Evolutionary conservation across 2,113 vertebrate species (phyloP), one percentile per base, ranked within the genome.

Genomic region (Clinocottus analis): DNA sequence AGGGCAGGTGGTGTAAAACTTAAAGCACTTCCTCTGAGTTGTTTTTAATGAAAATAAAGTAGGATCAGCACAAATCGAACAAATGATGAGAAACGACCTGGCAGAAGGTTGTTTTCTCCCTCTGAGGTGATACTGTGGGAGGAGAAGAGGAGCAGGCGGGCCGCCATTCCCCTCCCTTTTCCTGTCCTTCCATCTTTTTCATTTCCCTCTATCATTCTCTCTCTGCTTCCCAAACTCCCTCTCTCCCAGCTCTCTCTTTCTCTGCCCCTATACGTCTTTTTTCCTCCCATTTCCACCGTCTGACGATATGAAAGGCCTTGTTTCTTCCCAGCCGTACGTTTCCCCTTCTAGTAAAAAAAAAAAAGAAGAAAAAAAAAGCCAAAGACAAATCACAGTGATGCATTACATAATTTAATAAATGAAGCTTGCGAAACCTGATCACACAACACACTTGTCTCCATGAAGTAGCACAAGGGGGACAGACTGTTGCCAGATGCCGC

Each of bases 401-500:
- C 79, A 87, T 89, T 79, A 73, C 77, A 76, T 91, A 84, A 84
- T 90, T 85, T 91, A 91, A 93, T 90, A 90, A 92, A 93, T 91
- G 86, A 90, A 84, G 78, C 84, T 89, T 74, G 72, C 72, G 90
- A 89, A 91, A 91, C 81, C 39, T 61, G 90, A 93, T 90, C 91
- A 87, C 74, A 87, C 85, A 83, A 79, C 88, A 85, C 84, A 86
- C 87, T 90, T 87, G 87, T 92, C 91, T 91, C 74, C 72, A 74
- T 80, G 70, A 82, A 89, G 79, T 55, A 84, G 72, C 82, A 72
- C 62, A 25, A 75, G 71, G 64, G 77, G 77, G 49, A 72, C 82
- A 91, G 90, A 93, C 90, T 90, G 72, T 73, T 91, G 79, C 93
- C 93, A 93, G 92, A 93, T 93, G 93, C 88, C 9, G 77, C 74